Percentiles rank a stretch among this genome's conserved stretches.
Conservation (phyloP, 2,797 vertebrate genomes). For the Scarus forsteni region DNA sequence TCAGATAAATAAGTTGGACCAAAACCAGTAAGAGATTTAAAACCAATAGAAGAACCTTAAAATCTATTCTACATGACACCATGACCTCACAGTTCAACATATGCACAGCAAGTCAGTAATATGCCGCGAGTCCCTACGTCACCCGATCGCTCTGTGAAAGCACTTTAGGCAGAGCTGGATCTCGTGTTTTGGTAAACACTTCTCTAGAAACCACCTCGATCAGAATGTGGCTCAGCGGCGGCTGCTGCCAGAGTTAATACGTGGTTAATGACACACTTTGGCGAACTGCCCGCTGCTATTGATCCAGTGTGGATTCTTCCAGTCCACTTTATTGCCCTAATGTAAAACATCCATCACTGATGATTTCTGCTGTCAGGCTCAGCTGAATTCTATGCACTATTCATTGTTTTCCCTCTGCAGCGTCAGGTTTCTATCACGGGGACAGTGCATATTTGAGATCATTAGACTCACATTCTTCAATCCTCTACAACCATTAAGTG, state of each 20-base stretch:
- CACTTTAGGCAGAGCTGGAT: conserved; percentile 66
- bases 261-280: conserved; percentile 83
- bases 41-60: no score
- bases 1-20: no score
- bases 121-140: conserved; percentile 74
- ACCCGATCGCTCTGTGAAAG: conserved; percentile 76
- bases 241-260: conserved; percentile 82
- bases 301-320: conserved; percentile 79
- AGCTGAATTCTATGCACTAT: conserved; percentile 36
- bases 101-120: conserved; percentile 61
- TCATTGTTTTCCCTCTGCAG: conserved; percentile 56
- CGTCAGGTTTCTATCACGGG: conserved; percentile 31
- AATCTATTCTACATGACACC: conserved; percentile 42
- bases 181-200: conserved; percentile 84
- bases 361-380: conserved; percentile 60
- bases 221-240: conserved; percentile 71
- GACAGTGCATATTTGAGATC: conserved; percentile 61
- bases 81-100: conserved; percentile 70
- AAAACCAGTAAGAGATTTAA: no score
- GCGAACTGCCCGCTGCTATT: conserved; percentile 70
- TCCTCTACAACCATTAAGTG: conserved; percentile 48
- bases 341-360: conserved; percentile 77
- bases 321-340: conserved; percentile 75
- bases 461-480: conserved; percentile 62
- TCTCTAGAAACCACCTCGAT: conserved; percentile 79